Base-by-base conservation (phyloP, 2,888 invertebrate genomes). In the Buathra laborator region DNA sequence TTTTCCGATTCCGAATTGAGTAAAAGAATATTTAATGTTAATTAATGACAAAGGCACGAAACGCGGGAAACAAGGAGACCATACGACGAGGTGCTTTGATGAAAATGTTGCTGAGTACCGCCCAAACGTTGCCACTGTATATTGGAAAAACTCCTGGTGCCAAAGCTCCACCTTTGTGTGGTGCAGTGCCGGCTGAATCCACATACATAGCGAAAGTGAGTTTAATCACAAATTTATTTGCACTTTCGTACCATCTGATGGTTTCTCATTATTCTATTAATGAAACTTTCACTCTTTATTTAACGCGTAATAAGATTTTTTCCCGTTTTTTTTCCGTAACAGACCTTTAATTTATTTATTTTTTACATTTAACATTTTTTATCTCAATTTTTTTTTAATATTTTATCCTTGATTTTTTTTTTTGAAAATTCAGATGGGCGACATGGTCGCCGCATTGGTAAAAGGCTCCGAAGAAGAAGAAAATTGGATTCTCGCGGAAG, bases 391-490 rank as follows among this genome's bases (percentile, higher is more conserved):
- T 24, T n/a, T 19, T 10, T 10, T 4, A 29, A 12, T 59, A 29
- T 29, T 12, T 29, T 7, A 14, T 29, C 3, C 2, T 12, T 5
- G n/a, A 32, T n/a, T 32, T 29, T 29, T 29, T 32, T 48, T 48
- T 10, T 44, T 29, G 7, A 14, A 7, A 74, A 46, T 7, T 1
- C 95, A 97, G 94, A 96, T 97, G 37, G 98, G 99, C 1, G 99
- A 99, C 94, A 98, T 99, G 95, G 99, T 99, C 0, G 99, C 99
- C 0, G 99, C 99, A 0, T 94, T 98, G 53, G 98, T 98, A 0
- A 96, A 97, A 88, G 96, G 95, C 1, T 97, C 97, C 0, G 98
- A 97, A 44, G 98, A 98, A 87, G 98, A 98, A 91, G 97, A 97
- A 90, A 98, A 99, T 93, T 99, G 99, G 99, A 99, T 99, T 86